Evolutionary conservation across 1,140 invertebrate species (phyloP).

Genomic region (Ostrea denselamellosa): DNA sequence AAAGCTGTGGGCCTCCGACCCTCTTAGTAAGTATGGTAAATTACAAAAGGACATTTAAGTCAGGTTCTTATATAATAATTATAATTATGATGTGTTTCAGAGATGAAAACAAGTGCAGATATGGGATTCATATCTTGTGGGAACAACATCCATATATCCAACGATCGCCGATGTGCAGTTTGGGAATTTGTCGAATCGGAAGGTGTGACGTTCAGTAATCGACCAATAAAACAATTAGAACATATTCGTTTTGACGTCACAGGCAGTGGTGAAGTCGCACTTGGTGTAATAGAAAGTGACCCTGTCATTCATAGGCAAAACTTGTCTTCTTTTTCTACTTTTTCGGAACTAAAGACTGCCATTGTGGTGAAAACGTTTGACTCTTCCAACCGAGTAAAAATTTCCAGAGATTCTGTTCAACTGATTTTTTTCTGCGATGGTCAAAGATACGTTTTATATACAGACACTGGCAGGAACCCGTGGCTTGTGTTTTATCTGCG

Average conservation of each 20-base stretch:
- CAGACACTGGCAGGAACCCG: background rate
- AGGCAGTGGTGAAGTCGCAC: slow-evolving; percentile 16
- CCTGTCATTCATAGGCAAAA: background rate
- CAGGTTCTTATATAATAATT: too few species aligned
- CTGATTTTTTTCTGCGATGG: background rate
- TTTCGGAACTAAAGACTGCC: background rate
- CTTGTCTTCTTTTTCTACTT: slow-evolving; percentile 10
- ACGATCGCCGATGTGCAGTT: background rate
- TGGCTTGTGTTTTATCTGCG: slow-evolving; percentile 29
- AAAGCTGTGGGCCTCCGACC: background rate
- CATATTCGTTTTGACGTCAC: background rate
- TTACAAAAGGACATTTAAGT: too few species aligned
- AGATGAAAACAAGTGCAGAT: background rate
- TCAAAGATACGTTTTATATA: background rate
- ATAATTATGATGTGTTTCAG: background rate
- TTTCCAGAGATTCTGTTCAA: background rate
- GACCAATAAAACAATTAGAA: slow-evolving; percentile 6
- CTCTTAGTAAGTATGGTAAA: background rate
- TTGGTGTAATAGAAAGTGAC: slow-evolving; percentile 21
- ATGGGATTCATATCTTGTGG: slow-evolving; percentile 16
- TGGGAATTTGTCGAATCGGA: background rate
- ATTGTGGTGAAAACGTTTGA: background rate
- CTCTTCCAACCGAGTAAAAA: background rate
- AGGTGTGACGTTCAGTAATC: slow-evolving; percentile 12
- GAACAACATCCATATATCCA: background rate